phyloP scores from a whole-genome alignment of 2,888 invertebrate genomes.

The Synergus itoensis region DNA sequence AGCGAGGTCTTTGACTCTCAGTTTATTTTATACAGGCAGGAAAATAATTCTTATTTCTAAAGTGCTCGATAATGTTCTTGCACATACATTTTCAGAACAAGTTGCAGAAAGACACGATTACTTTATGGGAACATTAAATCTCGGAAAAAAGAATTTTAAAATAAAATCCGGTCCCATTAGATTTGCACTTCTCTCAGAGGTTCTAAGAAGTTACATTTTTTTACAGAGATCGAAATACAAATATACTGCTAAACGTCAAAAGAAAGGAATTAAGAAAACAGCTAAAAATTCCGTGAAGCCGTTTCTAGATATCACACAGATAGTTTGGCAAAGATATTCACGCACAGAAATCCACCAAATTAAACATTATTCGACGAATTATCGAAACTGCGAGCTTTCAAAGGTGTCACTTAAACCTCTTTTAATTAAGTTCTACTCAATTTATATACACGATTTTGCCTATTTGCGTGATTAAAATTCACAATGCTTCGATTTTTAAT shows the following conservation, averaged over 20 bases:
- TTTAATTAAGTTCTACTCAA: constrained; percentile 5
- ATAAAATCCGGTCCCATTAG: neutral
- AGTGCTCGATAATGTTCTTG: constrained; percentile 22
- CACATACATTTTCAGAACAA: constrained; percentile 33
- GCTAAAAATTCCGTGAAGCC: constrained; percentile 33
- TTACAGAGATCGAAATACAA: constrained; percentile 19
- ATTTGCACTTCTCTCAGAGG: constrained; percentile 4
- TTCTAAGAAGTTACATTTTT: neutral
- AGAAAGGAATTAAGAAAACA: constrained; percentile 17
- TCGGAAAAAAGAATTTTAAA: neutral
- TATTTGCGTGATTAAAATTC: constrained; percentile 19
- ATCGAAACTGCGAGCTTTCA: constrained; percentile 16
- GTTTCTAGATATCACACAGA: constrained; percentile 29
- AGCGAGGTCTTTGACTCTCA: constrained; percentile 2
- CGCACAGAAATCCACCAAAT: constrained; percentile 26
- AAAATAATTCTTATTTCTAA: constrained; percentile 37
- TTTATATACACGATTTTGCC: constrained; percentile 26
- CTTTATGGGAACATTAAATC: constrained; percentile 21
- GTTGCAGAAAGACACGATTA: constrained; percentile 17
- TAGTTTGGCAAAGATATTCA: constrained; percentile 37
- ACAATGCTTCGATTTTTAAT: constrained; percentile 9
- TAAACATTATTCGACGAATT: constrained; percentile 26
- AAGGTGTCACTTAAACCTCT: constrained; percentile 21
- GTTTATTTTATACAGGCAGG: constrained; percentile 30
- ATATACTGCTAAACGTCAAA: constrained; percentile 4